These are phyloP conservation scores for Periophthalmus modestus DNA, from an alignment of 2,113 vertebrate species.

Conservation along the genomic window DNA sequence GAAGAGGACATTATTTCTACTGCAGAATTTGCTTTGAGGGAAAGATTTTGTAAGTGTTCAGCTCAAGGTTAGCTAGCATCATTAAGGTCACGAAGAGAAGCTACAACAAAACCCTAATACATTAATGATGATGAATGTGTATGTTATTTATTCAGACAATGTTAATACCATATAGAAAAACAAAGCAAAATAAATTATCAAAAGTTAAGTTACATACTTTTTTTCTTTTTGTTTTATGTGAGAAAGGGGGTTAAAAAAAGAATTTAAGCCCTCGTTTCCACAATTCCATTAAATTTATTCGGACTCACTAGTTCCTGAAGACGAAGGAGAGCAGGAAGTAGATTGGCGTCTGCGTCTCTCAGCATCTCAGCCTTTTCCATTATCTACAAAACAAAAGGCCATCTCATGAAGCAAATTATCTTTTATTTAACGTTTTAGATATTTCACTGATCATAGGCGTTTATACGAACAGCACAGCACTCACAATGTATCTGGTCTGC, in stretches of 20 bases:
- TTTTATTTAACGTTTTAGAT: neutral
- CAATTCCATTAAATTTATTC: no score
- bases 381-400: slow-evolving; percentile 76
- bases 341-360: slow-evolving; percentile 88
- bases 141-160: no score
- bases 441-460: slow-evolving; percentile 13
- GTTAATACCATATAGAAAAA: no score
- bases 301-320: slow-evolving; percentile 91
- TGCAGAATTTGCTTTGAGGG: neutral
- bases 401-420: neutral
- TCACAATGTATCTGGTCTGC: slow-evolving; percentile 91
- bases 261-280: no score
- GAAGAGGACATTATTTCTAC: slow-evolving; percentile 6
- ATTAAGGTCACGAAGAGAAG: slow-evolving; percentile 22
- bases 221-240: no score
- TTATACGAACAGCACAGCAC: slow-evolving; percentile 59
- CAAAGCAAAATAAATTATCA: no score
- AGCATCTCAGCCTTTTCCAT: slow-evolving; percentile 92
- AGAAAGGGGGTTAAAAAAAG: no score
- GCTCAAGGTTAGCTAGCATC: slow-evolving; percentile 38
- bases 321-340: slow-evolving; percentile 91
- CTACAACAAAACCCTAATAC: slow-evolving; percentile 22
- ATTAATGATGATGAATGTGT: no score
- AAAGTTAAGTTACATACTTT: no score
- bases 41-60: slow-evolving; percentile 24